phyloP scores from a whole-genome alignment of 2,797 vertebrate genomes.

The Melanotaenia nigrans region DNA sequence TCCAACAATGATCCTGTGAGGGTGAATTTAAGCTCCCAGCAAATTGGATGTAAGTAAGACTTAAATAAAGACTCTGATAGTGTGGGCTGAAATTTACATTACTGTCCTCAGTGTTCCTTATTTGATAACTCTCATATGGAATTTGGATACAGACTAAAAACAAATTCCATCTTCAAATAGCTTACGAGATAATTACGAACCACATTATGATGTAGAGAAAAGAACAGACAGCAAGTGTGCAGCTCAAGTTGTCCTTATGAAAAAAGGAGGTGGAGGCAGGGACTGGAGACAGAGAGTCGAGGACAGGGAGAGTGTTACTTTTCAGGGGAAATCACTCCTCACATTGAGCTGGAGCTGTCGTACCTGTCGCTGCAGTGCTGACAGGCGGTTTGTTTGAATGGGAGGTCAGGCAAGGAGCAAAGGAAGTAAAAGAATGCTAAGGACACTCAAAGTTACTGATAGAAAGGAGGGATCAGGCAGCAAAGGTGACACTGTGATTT shows the following conservation, averaged over 20 bases:
- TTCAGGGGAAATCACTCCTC: constrained; percentile 79
- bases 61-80: constrained; percentile 74
- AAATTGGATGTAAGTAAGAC: constrained; percentile 80
- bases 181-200: constrained; percentile 68
- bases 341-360: constrained; percentile 74
- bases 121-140: constrained; percentile 67
- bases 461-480: constrained; percentile 69
- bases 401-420: constrained; percentile 81
- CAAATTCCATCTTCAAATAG: constrained; percentile 74
- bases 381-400: constrained; percentile 87
- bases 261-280: constrained; percentile 32
- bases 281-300: constrained; percentile 61
- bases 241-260: constrained; percentile 37
- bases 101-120: constrained; percentile 37
- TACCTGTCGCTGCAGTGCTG: constrained; percentile 84
- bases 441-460: constrained; percentile 83
- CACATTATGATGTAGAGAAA: constrained; percentile 45
- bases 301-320: constrained; percentile 72
- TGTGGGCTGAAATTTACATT: constrained; percentile 62
- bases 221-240: constrained; percentile 31
- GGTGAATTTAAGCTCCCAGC: constrained; percentile 77
- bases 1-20: constrained; percentile 73
- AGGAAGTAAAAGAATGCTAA: constrained; percentile 83
- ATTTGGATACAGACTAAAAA: constrained; percentile 66
- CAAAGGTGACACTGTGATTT: constrained; percentile 83